Percentiles rank a stretch among this genome's conserved stretches.
phyloP scores from a whole-genome alignment of 1,140 invertebrate genomes.

The Brachystomella parvula region DNA sequence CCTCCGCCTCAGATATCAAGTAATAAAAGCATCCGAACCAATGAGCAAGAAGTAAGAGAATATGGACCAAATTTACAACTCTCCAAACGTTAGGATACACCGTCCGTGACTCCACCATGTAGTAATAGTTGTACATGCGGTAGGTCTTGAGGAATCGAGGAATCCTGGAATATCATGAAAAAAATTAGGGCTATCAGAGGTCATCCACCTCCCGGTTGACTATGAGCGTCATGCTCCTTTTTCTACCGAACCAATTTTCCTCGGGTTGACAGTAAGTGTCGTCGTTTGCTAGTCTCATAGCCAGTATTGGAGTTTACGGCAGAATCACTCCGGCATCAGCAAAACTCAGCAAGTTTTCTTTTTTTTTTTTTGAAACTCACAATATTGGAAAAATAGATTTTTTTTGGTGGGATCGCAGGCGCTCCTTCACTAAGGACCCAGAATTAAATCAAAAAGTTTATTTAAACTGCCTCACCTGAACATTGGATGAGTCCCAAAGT shows the following conservation, averaged over 20 bases:
- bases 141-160: slow-evolving; percentile 78
- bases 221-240: too few species aligned
- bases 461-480: slow-evolving; percentile 48
- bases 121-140: slow-evolving; percentile 83
- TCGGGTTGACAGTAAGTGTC: too few species aligned
- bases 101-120: slow-evolving; percentile 89
- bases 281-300: too few species aligned
- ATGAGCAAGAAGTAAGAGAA: slow-evolving; percentile 85
- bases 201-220: too few species aligned
- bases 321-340: too few species aligned
- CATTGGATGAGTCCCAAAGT: slow-evolving; percentile 67
- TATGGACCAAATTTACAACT: slow-evolving; percentile 90
- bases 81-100: slow-evolving; percentile 93
- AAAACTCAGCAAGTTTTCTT: too few species aligned
- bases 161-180: slow-evolving; percentile 45
- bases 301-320: too few species aligned
- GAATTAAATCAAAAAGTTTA: not conserved
- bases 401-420: not conserved
- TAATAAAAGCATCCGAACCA: slow-evolving; percentile 98
- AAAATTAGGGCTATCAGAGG: too few species aligned
- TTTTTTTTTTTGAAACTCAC: too few species aligned
- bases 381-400: not conserved
- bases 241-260: too few species aligned
- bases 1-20: slow-evolving; percentile 79
- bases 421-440: not conserved